Evolutionary conservation across 2,888 invertebrate genomes (phyloP), one percentile per base, ranked within the genome.

Genomic region (Dasypolia templi): DNA sequence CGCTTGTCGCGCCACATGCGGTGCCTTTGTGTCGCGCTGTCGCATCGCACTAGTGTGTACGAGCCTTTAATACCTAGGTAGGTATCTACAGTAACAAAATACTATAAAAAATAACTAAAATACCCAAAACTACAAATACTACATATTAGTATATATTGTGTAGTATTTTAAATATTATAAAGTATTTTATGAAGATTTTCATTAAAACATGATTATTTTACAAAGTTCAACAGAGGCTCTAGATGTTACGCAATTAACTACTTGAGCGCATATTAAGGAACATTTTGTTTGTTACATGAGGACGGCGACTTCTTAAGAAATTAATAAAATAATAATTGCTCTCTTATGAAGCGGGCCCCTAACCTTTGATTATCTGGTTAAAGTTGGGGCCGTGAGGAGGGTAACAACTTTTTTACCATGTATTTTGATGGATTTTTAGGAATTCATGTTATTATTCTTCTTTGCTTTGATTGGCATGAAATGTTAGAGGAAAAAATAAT

Each of bases 241-340:
- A 75, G 69, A 78, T 73, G 77, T 72, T 71, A 61, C 66, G 81
- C 86, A 85, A 87, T 87, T 89, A 90, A 85, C 83, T 83, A 88
- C 86, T 88, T 87, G 81, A 85, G 79, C 86, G 87, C 86, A 86
- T 90, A 90, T 89, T 90, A 86, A 74, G 75, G 70, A 81, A 80
- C 68, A 82, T 81, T 86, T 87, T 84, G 75, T 84, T 85, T 77
- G 68, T 81, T 77, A 64, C 75, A 75, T 65, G 69, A 77, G 77
- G 77, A 81, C 82, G 46, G 85, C 82, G 46, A 85, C 82, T 88
- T 84, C 88, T 88, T 82, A 88, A 88, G 88, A 91, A 89, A 93
- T 93, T 93, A 92, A 92, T 93, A 91, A 92, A 92, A 93, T 92
- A 90, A 90, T 92, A 92, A 92, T 92, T 92, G 89, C 89, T 85